These are phyloP conservation scores for Drosophila setifemur DNA, from an alignment of 1,140 invertebrate genomes.

Conservation along the genomic window DNA sequence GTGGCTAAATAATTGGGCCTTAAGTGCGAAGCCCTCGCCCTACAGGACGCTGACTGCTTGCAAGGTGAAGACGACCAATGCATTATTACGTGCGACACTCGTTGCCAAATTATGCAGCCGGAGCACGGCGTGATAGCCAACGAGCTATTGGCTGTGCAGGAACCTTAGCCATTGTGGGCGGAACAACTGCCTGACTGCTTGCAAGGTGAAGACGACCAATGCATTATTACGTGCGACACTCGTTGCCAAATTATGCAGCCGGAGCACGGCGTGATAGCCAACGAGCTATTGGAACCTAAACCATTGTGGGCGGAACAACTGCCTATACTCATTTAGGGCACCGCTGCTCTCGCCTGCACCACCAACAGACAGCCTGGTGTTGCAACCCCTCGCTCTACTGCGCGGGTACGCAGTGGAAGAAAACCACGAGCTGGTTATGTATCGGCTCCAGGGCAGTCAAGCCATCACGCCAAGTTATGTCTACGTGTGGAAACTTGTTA, in stretches of 20 bases:
- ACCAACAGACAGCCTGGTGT: slow-evolving; percentile 89
- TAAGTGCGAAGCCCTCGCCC: slow-evolving; percentile 28
- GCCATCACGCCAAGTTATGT: slow-evolving; percentile 11
- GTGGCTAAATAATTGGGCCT: slow-evolving; percentile 44
- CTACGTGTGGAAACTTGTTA: slow-evolving; percentile 40
- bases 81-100: slow-evolving; percentile 52
- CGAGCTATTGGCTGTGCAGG: slow-evolving; percentile 26
- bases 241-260: slow-evolving; percentile 20
- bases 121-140: slow-evolving; percentile 16
- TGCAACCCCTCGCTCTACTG: slow-evolving; percentile 95
- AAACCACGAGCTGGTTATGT: slow-evolving; percentile 88
- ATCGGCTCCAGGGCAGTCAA: neutral
- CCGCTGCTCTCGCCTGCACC: slow-evolving; percentile 94
- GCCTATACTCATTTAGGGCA: slow-evolving; percentile 84
- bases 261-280: slow-evolving; percentile 10
- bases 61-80: slow-evolving; percentile 11
- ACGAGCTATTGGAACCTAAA: slow-evolving; percentile 29
- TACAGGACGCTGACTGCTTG: slow-evolving; percentile 33
- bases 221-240: slow-evolving; percentile 52
- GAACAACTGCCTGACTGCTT: slow-evolving; percentile 20
- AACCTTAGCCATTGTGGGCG: neutral
- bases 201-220: slow-evolving; percentile 6
- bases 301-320: neutral
- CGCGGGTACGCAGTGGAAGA: slow-evolving; percentile 92
- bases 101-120: slow-evolving; percentile 12